A percentile compares a stretch with the other conserved stretches of the same genome.
phyloP scores from a whole-genome alignment of 37 sponge, comb jelly and placozoan species.

The Cladorhizidae sp. region DNA sequence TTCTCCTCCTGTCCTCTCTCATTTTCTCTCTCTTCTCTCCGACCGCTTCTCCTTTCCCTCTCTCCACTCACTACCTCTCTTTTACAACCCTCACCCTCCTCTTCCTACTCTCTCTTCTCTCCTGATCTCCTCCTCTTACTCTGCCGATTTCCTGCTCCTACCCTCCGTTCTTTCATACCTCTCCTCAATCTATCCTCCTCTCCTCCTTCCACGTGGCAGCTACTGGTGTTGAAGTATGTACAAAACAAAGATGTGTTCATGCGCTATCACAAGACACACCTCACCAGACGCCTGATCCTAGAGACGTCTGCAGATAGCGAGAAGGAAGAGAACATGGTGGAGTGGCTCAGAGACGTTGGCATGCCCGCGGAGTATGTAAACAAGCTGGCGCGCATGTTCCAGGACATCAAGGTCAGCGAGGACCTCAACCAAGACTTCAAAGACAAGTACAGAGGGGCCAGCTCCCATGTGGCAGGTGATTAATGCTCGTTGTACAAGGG shows the following conservation, averaged over 20 bases:
- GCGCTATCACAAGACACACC: constrained; percentile 93
- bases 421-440: constrained; percentile 89
- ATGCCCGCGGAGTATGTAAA: constrained; percentile 97
- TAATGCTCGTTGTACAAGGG: too few relatives aligned
- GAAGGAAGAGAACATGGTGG: constrained; percentile 95
- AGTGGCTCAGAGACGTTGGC: constrained; percentile 93
- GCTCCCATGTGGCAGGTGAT: constrained; percentile 63
- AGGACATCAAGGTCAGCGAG: constrained; percentile 92
- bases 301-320: constrained; percentile 93
- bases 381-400: constrained; percentile 95
- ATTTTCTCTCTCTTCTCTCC: constrained; percentile 18
- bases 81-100: not conserved
- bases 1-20: constrained; percentile 18
- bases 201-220: constrained; percentile 29
- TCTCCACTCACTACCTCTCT: not conserved
- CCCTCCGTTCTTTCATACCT: not conserved
- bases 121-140: not conserved
- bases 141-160: not conserved
- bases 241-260: constrained; percentile 97
- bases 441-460: constrained; percentile 54
- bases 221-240: constrained; percentile 90
- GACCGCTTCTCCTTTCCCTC: constrained; percentile 2
- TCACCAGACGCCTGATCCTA: constrained; percentile 83
- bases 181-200: not conserved
- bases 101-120: not conserved